A percentile compares a stretch with the other conserved stretches of the same genome.
These are phyloP conservation scores for Scrobipalpa costella DNA, from an alignment of 2,888 invertebrate species.

Conservation along the genomic window DNA sequence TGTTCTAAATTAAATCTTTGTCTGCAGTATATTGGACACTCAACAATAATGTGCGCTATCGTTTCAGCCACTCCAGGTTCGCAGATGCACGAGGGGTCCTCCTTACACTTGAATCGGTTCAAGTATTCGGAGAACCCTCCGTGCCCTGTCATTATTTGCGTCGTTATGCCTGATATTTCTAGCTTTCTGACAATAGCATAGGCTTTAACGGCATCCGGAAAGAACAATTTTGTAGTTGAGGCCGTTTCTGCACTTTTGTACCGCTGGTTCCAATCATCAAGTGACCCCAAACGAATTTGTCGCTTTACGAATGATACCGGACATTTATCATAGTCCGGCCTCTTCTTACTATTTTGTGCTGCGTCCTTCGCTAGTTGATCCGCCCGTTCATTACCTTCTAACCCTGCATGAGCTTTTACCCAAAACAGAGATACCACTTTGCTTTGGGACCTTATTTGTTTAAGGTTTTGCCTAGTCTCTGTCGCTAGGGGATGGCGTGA, in stretches of 20 bases:
- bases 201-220: neutral
- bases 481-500: neutral
- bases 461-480: neutral
- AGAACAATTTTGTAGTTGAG: neutral
- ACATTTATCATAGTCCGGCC: neutral
- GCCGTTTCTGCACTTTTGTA: neutral
- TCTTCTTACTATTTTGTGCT: neutral
- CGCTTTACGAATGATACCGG: constrained; percentile 6
- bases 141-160: neutral
- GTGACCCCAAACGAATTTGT: neutral
- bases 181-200: neutral
- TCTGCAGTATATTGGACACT: neutral
- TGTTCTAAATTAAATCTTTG: neutral
- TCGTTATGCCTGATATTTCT: neutral
- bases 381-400: neutral
- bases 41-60: neutral
- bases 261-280: constrained; percentile 4
- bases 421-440: neutral
- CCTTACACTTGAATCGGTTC: neutral
- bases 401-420: neutral
- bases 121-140: neutral
- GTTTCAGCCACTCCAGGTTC: neutral
- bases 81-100: neutral
- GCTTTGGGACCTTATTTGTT: neutral
- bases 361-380: constrained; percentile 7